Base-by-base conservation (phyloP, 2,888 invertebrate genomes). In the Tachina fera region DNA sequence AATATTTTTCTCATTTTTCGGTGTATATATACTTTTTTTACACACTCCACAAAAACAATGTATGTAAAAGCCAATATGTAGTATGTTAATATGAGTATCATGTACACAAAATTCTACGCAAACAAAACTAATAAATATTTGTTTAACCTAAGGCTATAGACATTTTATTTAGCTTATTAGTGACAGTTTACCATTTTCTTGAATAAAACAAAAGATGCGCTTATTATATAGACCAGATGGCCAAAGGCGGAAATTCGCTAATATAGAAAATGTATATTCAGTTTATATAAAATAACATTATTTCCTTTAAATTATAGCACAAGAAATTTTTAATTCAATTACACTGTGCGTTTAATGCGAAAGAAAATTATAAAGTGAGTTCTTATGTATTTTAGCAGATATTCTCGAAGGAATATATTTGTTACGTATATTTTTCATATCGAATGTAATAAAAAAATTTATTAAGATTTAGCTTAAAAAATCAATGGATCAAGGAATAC, bases 121-220 rank as follows among this genome's bases (percentile, higher is more conserved):
- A 13, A 9, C 3, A n/a, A 39, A 47, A 8, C 1, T 47, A 4
- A 60, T 60, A 60, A 39, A 60, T 60, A 47, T 47, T 65, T 65
- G 6, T n/a, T 1, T 47, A 14, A 3, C 65, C 65, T 47, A 22
- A 65, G 22, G 65, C 1, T 65, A 65, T 10, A 65, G 65, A 47
- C 65, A 31, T 47, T 47, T 47, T 65, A 31, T 45, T 47, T 65
- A 45, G 22, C 47, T 47, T 19, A 47, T 47, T 31, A 65, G 47
- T 9, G 47, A 65, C 45, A 13, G 9, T 63, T 19, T 16, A 13
- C 0, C 3, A 22, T 11, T 47, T 45, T 47, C 47, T 65, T 47
- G 9, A n/a, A 39, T 9, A 9, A 60, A 60, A 60, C 60, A 60
- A 49, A n/a, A 49, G 49, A 14, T n/a, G 11, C 14, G 5, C 49